These are phyloP conservation scores for Drosophila dunni DNA, from an alignment of 1,140 invertebrate genomes.

Conservation along the genomic window DNA sequence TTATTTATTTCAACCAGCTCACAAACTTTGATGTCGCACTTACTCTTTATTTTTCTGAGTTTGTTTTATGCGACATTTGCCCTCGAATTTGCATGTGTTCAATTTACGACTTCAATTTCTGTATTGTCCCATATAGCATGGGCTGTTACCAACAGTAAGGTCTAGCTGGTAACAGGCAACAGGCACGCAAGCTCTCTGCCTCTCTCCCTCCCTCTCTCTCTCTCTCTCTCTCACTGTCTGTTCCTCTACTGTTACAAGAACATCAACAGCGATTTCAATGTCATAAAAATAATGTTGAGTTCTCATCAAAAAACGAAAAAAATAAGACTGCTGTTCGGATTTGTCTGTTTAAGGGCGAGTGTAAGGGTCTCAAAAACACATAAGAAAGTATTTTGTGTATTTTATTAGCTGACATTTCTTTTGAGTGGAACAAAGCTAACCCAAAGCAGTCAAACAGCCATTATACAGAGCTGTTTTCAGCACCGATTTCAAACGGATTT, in stretches of 20 bases:
- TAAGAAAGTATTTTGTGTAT: conserved; percentile 6
- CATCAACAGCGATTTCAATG: conserved; percentile 74
- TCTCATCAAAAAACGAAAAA: conserved; percentile 53
- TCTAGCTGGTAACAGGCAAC: conserved; percentile 71
- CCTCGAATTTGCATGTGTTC: conserved; percentile 59
- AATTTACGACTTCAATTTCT: conserved; percentile 59
- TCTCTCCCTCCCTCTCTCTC: conserved; percentile 1
- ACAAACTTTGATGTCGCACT: conserved; percentile 64
- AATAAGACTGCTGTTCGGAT: conserved; percentile 29
- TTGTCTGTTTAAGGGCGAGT: conserved; percentile 11
- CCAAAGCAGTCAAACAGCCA: neutral
- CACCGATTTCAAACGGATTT: neutral
- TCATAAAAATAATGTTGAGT: conserved; percentile 70
- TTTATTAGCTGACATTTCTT: conserved; percentile 5
- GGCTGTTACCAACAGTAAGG: conserved; percentile 25
- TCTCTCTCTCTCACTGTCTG: neutral
- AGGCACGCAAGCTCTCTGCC: conserved; percentile 4
- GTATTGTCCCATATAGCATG: conserved; percentile 1
- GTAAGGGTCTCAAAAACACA: conserved; percentile 8
- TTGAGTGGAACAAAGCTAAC: neutral
- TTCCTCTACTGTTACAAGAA: conserved; percentile 40
- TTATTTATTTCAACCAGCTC: conserved; percentile 35
- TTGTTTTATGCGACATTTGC: conserved; percentile 40
- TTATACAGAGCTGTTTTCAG: conserved; percentile 6
- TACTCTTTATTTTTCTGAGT: conserved; percentile 41